Evolutionary conservation across 2,888 invertebrate species (phyloP), one percentile per base, ranked within the genome.

Genomic region (Patella pellucida): DNA sequence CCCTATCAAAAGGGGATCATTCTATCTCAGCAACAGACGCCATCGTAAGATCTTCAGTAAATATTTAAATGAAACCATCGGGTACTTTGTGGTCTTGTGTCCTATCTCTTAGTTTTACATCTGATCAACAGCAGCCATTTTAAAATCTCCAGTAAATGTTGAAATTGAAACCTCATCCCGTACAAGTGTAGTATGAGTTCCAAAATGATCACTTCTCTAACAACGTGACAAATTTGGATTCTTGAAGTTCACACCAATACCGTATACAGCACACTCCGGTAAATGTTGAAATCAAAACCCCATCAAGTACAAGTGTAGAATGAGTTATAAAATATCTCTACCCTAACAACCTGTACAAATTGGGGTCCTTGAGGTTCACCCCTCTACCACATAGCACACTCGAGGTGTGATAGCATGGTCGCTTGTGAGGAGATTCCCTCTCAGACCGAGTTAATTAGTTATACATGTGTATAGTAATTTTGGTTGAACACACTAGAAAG

Each of bases 301-400:
- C 62, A 15, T 19, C 62, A 62, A 62, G 62, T 11, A 62, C 62
- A 62, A 11, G 19, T 62, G 62, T 19, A 62, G 62, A 11, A 62
- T 62, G 62, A 62, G 62, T 19, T 62, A 4, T 23, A 62, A 19
- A 62, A 23, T 62, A 62, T 23, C 62, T 62, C 62, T 19, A 62
- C 62, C 19, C 62, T 23, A 62, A 62, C 62, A 62, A 62, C 62
- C 62, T 23, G 62, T 62, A 62, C 62, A 19, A 19, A 23, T 23
- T 62, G 62, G 62, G 62, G 62, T 62, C 62, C 62, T 62, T 19
- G 23, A 62, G 62, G 62, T 19, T 62, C 62, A 62, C 62, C 23
- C 62, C 62, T 19, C 19, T 12, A 62, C 62, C 62, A 62, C 23
- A 62, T 19, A 62, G 62, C 62, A 62, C 62, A 62, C 62, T 19